A percentile compares a stretch with the other conserved stretches of the same genome.
These are phyloP conservation scores for Drosophila nigritarsus DNA, from an alignment of 2,888 invertebrate species.

Conservation along the genomic window DNA sequence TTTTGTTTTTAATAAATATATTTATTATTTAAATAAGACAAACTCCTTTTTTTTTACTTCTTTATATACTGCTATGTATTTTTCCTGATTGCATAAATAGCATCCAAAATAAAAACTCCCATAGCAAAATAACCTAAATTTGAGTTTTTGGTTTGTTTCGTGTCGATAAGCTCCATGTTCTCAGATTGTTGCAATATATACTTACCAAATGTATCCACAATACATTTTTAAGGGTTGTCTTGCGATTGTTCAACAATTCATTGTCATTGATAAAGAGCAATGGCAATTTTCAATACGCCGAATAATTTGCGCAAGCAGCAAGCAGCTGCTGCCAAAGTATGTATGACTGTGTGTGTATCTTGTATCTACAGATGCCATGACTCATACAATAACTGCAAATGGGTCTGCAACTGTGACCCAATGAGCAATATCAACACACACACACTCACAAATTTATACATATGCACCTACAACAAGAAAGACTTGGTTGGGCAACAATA, in stretches of 20 bases:
- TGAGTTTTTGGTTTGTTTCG: slow-evolving; percentile 8
- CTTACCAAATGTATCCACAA: slow-evolving; percentile 23
- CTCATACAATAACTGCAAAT: slow-evolving; percentile 51
- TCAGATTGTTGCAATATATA: slow-evolving; percentile 29
- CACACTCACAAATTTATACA: neutral
- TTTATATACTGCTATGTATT: neutral
- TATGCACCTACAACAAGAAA: slow-evolving; percentile 69
- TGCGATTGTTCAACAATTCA: slow-evolving; percentile 51
- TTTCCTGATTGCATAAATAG: neutral
- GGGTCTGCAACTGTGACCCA: slow-evolving; percentile 66
- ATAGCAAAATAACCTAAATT: neutral
- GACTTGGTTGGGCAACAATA: slow-evolving; percentile 65
- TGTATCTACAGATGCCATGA: slow-evolving; percentile 55
- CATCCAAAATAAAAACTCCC: neutral
- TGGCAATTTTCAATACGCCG: slow-evolving; percentile 61
- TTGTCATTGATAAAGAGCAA: slow-evolving; percentile 72
- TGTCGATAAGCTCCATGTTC: slow-evolving; percentile 5
- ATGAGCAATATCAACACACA: slow-evolving; percentile 66
- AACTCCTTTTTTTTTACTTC: neutral
- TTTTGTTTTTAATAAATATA: neutral
- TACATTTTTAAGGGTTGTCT: slow-evolving; percentile 42
- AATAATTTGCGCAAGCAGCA: slow-evolving; percentile 63
- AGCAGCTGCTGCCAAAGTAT: slow-evolving; percentile 42
- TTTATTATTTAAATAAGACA: neutral
- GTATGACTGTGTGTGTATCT: slow-evolving; percentile 7